Evolutionary conservation across 2,888 invertebrate genomes (phyloP), one percentile per base, ranked within the genome.

Genomic region (Agrotis exclamationis): DNA sequence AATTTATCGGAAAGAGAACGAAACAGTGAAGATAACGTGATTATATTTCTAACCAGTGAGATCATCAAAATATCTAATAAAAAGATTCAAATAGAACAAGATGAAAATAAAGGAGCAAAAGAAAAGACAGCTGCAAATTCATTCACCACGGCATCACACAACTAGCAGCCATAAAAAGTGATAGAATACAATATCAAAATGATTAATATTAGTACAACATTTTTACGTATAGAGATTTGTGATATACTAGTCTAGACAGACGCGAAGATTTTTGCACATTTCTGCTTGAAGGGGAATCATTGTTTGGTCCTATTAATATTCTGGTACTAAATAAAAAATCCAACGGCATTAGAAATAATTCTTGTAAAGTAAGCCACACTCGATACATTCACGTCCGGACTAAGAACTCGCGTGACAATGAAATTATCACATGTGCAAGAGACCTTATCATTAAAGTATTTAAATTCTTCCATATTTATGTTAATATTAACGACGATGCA

Each of bases 161-260:
- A 80, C 82, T 81, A 88, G 84, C 81, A 85, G 82, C 82, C 83
- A 79, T 85, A 87, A 76, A 80, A 85, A 87, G 86, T 88, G 87
- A 90, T 85, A 87, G 83, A 88, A 87, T 86, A 88, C 74, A 81
- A 80, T 86, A 87, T 86, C 81, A 89, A 89, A 89, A 88, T 85
- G 84, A 87, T 88, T 88, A 87, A 88, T 87, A 91, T 85, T 82
- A 87, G 82, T 88, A 89, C 85, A 89, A 90, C 87, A 87, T 80
- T 85, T 67, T 92, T 92, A 92, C 91, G 92, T 92, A 92, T 92
- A 88, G 87, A 90, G 84, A 87, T 88, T 88, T 89, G 85, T 90
- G 86, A 90, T 82, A 84, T 80, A 84, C 83, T 87, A 84, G 75
- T 83, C 84, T 79, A 86, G 82, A 86, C 74, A 83, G 71, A 78